These are phyloP conservation scores for Columba livia DNA, from an alignment of 2,113 vertebrate species.

Conservation along the genomic window DNA sequence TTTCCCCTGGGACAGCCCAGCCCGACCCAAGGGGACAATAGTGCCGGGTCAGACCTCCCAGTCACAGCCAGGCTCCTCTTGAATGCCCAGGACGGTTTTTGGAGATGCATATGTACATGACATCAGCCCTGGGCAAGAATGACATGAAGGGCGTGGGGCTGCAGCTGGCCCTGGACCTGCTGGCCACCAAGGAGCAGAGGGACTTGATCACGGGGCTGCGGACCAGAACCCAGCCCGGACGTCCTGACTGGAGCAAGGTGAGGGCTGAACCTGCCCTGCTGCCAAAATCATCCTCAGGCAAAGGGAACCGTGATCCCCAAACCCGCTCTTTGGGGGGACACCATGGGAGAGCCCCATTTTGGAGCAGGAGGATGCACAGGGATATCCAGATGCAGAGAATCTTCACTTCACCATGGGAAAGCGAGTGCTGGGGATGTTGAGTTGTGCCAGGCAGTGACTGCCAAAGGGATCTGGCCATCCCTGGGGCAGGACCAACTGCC, in stretches of 20 bases:
- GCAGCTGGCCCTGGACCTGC: slow-evolving; percentile 89
- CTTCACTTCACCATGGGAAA: neutral
- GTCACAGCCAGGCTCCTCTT: accelerated
- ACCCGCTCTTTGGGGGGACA: accelerated
- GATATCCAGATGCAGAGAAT: accelerated
- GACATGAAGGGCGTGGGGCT: slow-evolving; percentile 91
- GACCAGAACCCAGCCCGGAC: slow-evolving; percentile 84
- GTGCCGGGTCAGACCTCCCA: accelerated
- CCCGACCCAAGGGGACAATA: accelerated
- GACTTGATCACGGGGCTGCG: slow-evolving; percentile 88
- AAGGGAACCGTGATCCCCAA: accelerated
- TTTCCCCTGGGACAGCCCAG: accelerated
- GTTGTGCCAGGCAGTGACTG: neutral
- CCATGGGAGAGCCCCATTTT: accelerated
- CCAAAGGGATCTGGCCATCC: neutral
- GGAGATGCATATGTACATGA: slow-evolving; percentile 94
- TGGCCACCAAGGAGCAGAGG: slow-evolving; percentile 85
- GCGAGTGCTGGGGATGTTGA: accelerated
- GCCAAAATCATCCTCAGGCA: accelerated
- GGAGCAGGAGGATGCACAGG: accelerated
- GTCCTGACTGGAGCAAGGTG: slow-evolving; percentile 86
- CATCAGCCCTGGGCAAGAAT: slow-evolving; percentile 83
- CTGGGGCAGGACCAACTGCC: too few relatives aligned
- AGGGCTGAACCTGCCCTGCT: neutral
- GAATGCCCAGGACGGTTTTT: slow-evolving; percentile 76